Conservation (phyloP, 2,888 invertebrate genomes). For the Hofmannophila pseudospretella region DNA sequence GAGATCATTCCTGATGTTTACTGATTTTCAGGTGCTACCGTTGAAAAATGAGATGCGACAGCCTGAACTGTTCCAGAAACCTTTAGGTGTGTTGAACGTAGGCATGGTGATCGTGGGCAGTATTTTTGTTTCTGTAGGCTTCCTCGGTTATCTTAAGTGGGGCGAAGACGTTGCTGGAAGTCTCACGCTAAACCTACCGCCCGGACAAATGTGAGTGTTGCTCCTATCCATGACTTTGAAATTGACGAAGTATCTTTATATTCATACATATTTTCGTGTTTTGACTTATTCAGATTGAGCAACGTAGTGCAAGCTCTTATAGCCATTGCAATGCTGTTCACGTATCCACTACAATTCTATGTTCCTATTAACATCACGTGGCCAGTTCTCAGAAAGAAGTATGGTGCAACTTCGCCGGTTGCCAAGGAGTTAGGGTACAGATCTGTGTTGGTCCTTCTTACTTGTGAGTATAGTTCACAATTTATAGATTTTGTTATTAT, state of each 20-base stretch:
- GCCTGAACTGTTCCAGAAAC: slow-evolving; percentile 86
- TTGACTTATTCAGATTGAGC: slow-evolving; percentile 89
- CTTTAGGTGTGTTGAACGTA: slow-evolving; percentile 91
- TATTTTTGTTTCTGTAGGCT: slow-evolving; percentile 89
- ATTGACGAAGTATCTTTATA: no score
- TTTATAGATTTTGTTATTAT: no score
- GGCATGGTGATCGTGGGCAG: slow-evolving; percentile 90
- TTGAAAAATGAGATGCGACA: slow-evolving; percentile 94
- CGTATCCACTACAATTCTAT: slow-evolving; percentile 96
- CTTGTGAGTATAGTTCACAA: slow-evolving; percentile 84
- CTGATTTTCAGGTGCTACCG: slow-evolving; percentile 96
- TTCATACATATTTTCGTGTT: no score
- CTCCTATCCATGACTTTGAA: background rate
- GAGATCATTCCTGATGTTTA: no score
- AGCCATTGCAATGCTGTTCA: slow-evolving; percentile 90
- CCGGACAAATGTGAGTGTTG: slow-evolving; percentile 72
- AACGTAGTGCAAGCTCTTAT: slow-evolving; percentile 91
- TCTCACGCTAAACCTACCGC: slow-evolving; percentile 91
- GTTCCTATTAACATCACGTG: slow-evolving; percentile 94
- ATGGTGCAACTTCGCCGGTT: slow-evolving; percentile 76
- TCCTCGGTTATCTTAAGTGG: slow-evolving; percentile 92
- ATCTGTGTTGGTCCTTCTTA: slow-evolving; percentile 84
- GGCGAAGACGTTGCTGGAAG: slow-evolving; percentile 90
- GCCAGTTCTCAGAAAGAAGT: slow-evolving; percentile 80
- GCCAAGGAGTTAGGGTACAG: slow-evolving; percentile 84